Evolutionary conservation across 2,113 vertebrate species (phyloP).

Genomic region (Eulacestoma nigropectus): DNA sequence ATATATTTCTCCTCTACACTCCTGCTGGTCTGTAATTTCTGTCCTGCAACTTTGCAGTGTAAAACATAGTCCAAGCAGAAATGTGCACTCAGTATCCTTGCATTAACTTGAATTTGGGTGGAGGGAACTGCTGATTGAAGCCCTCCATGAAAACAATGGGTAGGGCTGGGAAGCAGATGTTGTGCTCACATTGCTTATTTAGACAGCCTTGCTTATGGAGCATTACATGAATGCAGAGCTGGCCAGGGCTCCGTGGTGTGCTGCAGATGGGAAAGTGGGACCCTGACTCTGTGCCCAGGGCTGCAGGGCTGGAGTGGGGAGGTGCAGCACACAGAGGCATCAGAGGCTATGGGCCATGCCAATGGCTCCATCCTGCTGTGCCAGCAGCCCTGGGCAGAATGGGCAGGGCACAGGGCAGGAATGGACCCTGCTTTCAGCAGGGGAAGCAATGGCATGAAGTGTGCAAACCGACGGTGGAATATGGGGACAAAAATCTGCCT

Average conservation of each 20-base stretch:
- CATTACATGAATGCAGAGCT: neutral
- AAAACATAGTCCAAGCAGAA: neutral
- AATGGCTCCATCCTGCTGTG: neutral
- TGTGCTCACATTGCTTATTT: neutral
- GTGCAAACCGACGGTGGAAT: rapidly evolving
- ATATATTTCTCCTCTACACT: neutral
- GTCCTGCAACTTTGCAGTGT: neutral
- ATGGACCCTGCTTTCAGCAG: neutral
- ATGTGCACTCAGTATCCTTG: neutral
- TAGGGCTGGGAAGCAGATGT: neutral
- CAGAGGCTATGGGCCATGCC: neutral
- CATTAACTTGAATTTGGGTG: neutral
- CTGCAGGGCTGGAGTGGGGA: neutral
- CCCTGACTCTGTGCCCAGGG: neutral
- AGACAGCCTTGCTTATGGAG: neutral
- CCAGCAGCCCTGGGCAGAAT: neutral
- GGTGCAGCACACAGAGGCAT: neutral
- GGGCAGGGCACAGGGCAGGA: neutral
- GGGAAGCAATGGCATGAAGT: neutral
- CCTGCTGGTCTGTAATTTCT: neutral
- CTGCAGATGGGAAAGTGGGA: neutral
- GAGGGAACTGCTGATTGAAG: neutral
- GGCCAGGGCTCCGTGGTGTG: neutral
- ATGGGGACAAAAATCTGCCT: neutral
- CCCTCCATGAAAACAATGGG: neutral